Conservation (phyloP, 1,140 invertebrate genomes). For the Adoxophyes honmai region DNA sequence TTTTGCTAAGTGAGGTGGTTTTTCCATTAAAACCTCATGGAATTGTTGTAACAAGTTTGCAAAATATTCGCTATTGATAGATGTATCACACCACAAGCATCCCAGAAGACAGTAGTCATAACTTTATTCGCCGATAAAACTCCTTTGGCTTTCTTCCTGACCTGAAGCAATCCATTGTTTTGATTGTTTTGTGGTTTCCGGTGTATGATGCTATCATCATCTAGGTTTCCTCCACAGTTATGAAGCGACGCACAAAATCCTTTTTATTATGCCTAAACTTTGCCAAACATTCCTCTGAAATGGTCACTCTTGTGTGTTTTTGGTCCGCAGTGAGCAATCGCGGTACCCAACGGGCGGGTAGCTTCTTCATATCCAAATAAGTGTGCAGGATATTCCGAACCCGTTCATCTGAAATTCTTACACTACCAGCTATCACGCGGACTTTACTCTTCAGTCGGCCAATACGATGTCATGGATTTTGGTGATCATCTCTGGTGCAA, state of each 20-base stretch:
- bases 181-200: conserved; percentile 19
- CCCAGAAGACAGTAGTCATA: conserved; percentile 17
- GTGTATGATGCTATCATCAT: too few relatives aligned
- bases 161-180: conserved; percentile 17
- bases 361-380: conserved; percentile 28
- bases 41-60: too few relatives aligned
- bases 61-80: too few relatives aligned
- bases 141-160: conserved; percentile 17
- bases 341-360: conserved; percentile 36
- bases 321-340: conserved; percentile 34
- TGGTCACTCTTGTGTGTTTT: conserved; percentile 16
- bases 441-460: conserved; percentile 33
- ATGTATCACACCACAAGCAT: background rate
- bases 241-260: background rate
- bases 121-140: conserved; percentile 15
- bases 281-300: conserved; percentile 10
- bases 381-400: conserved; percentile 21
- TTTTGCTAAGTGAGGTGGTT: conserved; percentile 32
- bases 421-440: background rate
- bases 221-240: conserved; percentile 17
- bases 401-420: background rate
- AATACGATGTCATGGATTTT: conserved; percentile 40
- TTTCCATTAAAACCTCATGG: conserved; percentile 22
- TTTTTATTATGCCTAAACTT: background rate
- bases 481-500: too few relatives aligned